Conservation (phyloP, 2,888 invertebrate genomes). For the Phania funesta region DNA sequence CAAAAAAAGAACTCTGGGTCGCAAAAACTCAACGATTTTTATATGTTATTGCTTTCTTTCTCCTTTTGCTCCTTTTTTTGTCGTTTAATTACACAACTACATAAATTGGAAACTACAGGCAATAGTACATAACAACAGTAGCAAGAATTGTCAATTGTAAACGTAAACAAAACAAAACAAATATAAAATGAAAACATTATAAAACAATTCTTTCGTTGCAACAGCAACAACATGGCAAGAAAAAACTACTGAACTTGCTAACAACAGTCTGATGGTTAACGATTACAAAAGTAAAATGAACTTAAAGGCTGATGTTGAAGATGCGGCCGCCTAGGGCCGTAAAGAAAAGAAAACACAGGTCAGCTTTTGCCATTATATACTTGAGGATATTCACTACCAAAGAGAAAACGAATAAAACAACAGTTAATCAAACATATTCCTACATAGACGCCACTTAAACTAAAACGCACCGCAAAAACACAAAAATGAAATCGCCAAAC, state of each 20-base stretch:
- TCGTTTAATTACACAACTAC: slow-evolving; percentile 63
- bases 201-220: slow-evolving; percentile 26
- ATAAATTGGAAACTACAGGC: slow-evolving; percentile 56
- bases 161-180: neutral
- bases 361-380: neutral
- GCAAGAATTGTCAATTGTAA: slow-evolving; percentile 49
- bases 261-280: slow-evolving; percentile 60
- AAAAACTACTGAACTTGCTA: slow-evolving; percentile 39
- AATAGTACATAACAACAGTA: slow-evolving; percentile 49
- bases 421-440: slow-evolving; percentile 48
- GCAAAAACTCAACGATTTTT: slow-evolving; percentile 36
- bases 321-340: slow-evolving; percentile 44
- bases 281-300: slow-evolving; percentile 35
- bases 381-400: slow-evolving; percentile 18
- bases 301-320: slow-evolving; percentile 36
- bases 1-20: slow-evolving; percentile 17
- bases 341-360: slow-evolving; percentile 18
- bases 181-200: slow-evolving; percentile 19
- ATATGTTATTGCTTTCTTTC: slow-evolving; percentile 8
- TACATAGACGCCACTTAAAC: slow-evolving; percentile 61
- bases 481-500: slow-evolving; percentile 47
- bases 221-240: slow-evolving; percentile 17
- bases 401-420: slow-evolving; percentile 55
- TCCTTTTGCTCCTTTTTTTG: slow-evolving; percentile 26
- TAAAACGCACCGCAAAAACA: slow-evolving; percentile 29